Base-by-base conservation (phyloP, 2,113 vertebrate genomes). In the Megalops atlanticus region DNA sequence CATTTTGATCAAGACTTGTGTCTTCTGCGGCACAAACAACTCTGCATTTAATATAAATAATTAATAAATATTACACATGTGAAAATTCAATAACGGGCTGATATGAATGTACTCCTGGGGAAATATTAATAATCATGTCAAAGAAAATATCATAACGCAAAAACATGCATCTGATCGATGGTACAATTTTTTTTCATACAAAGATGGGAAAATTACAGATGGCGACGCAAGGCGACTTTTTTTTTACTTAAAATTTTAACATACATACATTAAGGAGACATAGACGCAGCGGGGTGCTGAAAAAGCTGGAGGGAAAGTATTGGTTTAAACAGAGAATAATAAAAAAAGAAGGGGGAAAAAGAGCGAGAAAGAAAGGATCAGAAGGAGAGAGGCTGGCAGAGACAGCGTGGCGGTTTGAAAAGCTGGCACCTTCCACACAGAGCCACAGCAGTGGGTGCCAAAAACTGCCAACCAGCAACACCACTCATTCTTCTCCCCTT, bases 401-500 rank as follows among this genome's bases (percentile, higher is more conserved):
- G 88, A 82, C 79, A 39, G 84, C 86, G 87, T 79, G 91, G 89
- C 87, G 86, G 89, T 93, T 93, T 92, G 92, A 93, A 93, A 93
- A 94, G 89, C 93, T 93, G 94, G 93, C 92, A 93, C 85, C 89
- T 89, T 86, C 89, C 87, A 87, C 85, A 89, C 89, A 83, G 87
- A 91, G 90, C 90, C 76, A 88, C 84, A 78, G 90, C 87, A 83
- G 64, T 54, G 87, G 86, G 86, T 90, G 91, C 90, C 92, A 92
- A 91, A 85, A 45, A 88, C 88, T 93, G 93, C 93, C 94, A 92
- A 91, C 85, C 91, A 90, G 88, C 88, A 88, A 88, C 92, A 88
- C 91, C 81, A 90, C 58, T 64, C 58, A 64, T 64, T 64, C 58
- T 64, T 90, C 87, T 85, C 89, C 91, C 90, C 89, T 90, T 91